Evolutionary conservation across 1,140 invertebrate genomes (phyloP).

Genomic region (Drosophila pseudoananassae): DNA sequence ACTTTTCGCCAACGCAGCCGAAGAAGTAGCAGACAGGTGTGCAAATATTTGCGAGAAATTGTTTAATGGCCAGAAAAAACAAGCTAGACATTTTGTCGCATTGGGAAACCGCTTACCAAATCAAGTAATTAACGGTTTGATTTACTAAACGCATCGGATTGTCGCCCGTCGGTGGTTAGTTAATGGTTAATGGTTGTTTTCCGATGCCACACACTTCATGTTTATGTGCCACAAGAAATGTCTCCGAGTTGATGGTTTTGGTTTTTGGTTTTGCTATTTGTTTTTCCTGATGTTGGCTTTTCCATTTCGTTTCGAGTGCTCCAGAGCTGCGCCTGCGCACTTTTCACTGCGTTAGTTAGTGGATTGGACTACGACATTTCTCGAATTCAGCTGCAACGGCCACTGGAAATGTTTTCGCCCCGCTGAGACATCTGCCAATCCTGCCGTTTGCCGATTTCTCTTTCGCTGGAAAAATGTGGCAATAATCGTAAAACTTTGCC

Average conservation of each 20-base stretch:
- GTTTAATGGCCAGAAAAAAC: slow-evolving; percentile 27
- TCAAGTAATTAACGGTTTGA: slow-evolving; percentile 80
- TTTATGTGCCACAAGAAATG: slow-evolving; percentile 43
- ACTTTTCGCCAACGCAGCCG: slow-evolving; percentile 52
- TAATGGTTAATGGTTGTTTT: slow-evolving; percentile 20
- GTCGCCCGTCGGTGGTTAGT: slow-evolving; percentile 47
- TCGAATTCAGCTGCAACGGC: slow-evolving; percentile 20
- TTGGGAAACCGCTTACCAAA: slow-evolving; percentile 77
- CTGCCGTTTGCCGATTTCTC: slow-evolving; percentile 72
- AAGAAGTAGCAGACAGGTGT: slow-evolving; percentile 24
- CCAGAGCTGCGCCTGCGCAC: slow-evolving; percentile 50
- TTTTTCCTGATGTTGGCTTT: slow-evolving; percentile 35
- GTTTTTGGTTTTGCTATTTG: slow-evolving; percentile 25
- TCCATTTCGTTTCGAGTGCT: slow-evolving; percentile 44
- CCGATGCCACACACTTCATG: slow-evolving; percentile 36
- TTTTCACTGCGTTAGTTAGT: slow-evolving; percentile 68
- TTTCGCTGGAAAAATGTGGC: slow-evolving; percentile 73
- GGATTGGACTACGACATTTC: slow-evolving; percentile 35
- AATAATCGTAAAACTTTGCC: slow-evolving; percentile 78
- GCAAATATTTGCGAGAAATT: slow-evolving; percentile 71
- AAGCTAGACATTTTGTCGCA: slow-evolving; percentile 32
- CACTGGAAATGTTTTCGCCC: slow-evolving; percentile 34
- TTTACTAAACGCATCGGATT: slow-evolving; percentile 76
- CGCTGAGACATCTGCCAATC: slow-evolving; percentile 53
- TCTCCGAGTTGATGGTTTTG: slow-evolving; percentile 32